Percentiles rank a stretch among this genome's conserved stretches.
These are phyloP conservation scores for Epinotia nisella DNA, from an alignment of 2,888 invertebrate genomes.

Conservation along the genomic window DNA sequence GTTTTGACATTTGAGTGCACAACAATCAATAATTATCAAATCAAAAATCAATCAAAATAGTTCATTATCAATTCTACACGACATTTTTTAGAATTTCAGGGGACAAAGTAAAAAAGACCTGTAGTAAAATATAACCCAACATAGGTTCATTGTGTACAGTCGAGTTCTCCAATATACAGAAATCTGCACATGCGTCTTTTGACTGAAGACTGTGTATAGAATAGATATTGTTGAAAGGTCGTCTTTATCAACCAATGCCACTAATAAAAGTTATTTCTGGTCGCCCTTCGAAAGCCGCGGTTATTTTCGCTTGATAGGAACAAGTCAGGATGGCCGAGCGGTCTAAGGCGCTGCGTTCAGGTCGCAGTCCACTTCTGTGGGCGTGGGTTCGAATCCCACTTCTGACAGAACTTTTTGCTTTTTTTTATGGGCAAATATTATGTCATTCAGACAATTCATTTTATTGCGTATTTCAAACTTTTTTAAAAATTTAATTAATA, in stretches of 20 bases:
- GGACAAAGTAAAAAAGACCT: too few species aligned
- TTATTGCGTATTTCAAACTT: not conserved
- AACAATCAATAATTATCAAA: too few species aligned
- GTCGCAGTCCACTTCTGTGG: conserved; percentile 46
- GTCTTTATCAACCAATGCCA: not conserved
- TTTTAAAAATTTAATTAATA: too few species aligned
- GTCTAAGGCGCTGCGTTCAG: conserved; percentile 46
- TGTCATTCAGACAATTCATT: not conserved
- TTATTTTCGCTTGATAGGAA: not conserved
- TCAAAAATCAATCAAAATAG: too few species aligned
- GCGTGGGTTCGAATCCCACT: conserved; percentile 46
- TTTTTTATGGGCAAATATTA: conserved; percentile 3
- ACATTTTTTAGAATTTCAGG: too few species aligned
- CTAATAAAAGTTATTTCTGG: not conserved
- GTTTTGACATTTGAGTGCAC: conserved; percentile 1
- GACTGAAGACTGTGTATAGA: too few species aligned
- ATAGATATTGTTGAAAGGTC: too few species aligned
- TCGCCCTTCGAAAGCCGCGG: not conserved
- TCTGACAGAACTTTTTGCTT: conserved; percentile 39
- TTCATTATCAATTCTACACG: too few species aligned
- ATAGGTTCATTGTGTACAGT: too few species aligned
- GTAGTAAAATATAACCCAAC: too few species aligned
- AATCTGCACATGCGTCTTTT: too few species aligned
- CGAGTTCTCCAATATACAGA: too few species aligned
- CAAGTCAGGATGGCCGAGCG: conserved; percentile 45